Percentiles rank a stretch among this genome's conserved stretches.
These are phyloP conservation scores for Caenorhabditis tropicalis DNA, from an alignment of 1,140 invertebrate genomes.

Conservation along the genomic window DNA sequence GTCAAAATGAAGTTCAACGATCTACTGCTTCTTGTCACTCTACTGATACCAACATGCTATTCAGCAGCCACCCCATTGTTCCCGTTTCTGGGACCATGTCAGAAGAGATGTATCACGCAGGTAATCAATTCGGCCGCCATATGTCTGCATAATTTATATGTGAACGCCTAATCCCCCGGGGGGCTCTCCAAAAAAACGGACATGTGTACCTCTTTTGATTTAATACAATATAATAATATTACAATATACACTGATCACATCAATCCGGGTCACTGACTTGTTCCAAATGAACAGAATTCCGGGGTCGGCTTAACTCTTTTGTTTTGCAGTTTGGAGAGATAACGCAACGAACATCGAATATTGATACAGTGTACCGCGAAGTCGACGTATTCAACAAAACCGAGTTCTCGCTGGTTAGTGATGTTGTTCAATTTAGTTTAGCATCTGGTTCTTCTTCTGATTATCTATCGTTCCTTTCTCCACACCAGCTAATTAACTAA, in stretches of 20 bases:
- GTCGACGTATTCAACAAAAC: slow-evolving; percentile 37
- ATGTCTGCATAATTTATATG: slow-evolving; percentile 42
- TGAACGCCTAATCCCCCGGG: not conserved
- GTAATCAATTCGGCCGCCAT: not conserved
- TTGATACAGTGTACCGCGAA: slow-evolving; percentile 1
- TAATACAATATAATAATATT: not conserved
- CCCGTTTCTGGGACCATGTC: slow-evolving; percentile 21
- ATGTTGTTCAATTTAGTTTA: slow-evolving; percentile 3
- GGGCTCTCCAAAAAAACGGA: slow-evolving; percentile 1
- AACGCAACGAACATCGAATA: not conserved
- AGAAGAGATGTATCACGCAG: slow-evolving; percentile 20
- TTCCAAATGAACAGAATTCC: not conserved
- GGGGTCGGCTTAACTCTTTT: not conserved
- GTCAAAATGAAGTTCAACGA: slow-evolving; percentile 16
- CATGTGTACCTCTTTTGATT: slow-evolving; percentile 4
- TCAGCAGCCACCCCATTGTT: not conserved
- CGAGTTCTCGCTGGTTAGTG: slow-evolving; percentile 32
- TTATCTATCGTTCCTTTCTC: not conserved
- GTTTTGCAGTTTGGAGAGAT: slow-evolving; percentile 37
- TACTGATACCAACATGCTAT: not conserved
- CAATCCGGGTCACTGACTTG: slow-evolving; percentile 23
- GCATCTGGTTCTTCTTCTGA: not conserved
- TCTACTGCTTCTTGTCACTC: not conserved
- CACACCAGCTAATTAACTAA: slow-evolving; percentile 36
- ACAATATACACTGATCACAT: not conserved